These are phyloP conservation scores for Drosophila mulleri DNA, from an alignment of 2,888 invertebrate genomes.

Conservation along the genomic window DNA sequence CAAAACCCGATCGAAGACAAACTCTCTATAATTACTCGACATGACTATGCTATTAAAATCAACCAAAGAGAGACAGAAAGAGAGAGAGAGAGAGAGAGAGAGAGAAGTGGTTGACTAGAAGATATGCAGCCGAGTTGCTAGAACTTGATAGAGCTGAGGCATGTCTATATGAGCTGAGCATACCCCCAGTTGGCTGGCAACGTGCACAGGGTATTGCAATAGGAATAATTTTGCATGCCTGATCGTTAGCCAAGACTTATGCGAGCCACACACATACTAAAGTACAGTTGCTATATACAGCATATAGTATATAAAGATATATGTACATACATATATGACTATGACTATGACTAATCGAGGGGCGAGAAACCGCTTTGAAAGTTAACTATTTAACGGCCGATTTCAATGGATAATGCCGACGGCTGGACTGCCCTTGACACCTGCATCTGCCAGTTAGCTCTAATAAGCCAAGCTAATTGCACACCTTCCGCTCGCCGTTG, in stretches of 20 bases:
- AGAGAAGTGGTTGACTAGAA: not conserved
- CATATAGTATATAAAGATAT: not conserved
- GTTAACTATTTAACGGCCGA: constrained; percentile 19
- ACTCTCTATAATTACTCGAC: constrained; percentile 19
- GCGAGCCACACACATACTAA: constrained; percentile 3
- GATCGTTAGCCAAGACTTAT: constrained; percentile 8
- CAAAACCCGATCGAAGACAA: constrained; percentile 19
- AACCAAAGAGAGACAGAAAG: not conserved
- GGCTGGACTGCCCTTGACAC: constrained; percentile 11
- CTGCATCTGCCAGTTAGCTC: constrained; percentile 11
- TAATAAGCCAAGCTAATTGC: constrained; percentile 14
- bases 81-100: too few species aligned
- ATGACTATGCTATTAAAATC: constrained; percentile 1
- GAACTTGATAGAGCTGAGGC: not conserved
- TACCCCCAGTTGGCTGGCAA: not conserved
- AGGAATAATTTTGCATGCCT: constrained; percentile 19
- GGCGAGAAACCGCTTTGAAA: constrained; percentile 9
- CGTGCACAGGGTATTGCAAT: not conserved
- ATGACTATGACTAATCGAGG: constrained; percentile 18
- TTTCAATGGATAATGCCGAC: constrained; percentile 3
- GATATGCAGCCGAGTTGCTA: not conserved
- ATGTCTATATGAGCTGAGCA: not conserved
- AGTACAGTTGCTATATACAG: not conserved
- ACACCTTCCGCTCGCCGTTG: constrained; percentile 50
- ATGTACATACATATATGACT: not conserved